phyloP scores from a whole-genome alignment of 1,140 invertebrate genomes.

The Cyclina sinensis region DNA sequence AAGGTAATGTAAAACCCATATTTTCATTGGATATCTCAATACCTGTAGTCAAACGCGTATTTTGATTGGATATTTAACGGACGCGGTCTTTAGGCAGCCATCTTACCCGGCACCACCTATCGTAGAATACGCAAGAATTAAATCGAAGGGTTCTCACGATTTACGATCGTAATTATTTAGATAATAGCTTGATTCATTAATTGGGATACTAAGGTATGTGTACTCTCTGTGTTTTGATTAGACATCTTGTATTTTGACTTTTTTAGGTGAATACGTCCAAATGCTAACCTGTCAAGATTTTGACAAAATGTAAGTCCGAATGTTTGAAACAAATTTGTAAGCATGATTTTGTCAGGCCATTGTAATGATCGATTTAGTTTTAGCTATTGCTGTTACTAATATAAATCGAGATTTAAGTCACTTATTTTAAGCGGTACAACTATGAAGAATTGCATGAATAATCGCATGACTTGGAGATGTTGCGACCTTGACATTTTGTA shows the following conservation, averaged over 20 bases:
- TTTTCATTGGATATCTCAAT: not conserved
- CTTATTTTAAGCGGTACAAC: too few species aligned
- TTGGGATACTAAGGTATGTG: not conserved
- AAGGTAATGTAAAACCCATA: not conserved
- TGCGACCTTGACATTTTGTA: not conserved
- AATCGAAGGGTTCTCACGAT: not conserved
- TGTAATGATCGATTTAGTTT: too few species aligned
- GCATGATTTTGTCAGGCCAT: too few species aligned
- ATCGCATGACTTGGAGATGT: not conserved
- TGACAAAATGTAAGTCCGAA: too few species aligned
- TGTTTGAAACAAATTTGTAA: too few species aligned
- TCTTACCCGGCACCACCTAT: slow-evolving; percentile 20
- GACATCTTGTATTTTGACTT: not conserved
- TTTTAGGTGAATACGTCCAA: too few species aligned
- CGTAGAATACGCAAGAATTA: not conserved
- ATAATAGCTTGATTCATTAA: not conserved
- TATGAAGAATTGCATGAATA: not conserved
- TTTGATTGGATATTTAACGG: slow-evolving; percentile 8
- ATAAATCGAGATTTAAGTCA: too few species aligned
- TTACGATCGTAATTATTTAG: not conserved
- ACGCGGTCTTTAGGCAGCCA: not conserved
- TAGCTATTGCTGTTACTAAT: too few species aligned
- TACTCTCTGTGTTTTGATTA: not conserved
- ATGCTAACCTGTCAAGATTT: too few species aligned
- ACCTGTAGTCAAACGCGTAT: not conserved